Base-by-base conservation (phyloP, 2,888 invertebrate species). In the Drosophila suboccidentalis region DNA sequence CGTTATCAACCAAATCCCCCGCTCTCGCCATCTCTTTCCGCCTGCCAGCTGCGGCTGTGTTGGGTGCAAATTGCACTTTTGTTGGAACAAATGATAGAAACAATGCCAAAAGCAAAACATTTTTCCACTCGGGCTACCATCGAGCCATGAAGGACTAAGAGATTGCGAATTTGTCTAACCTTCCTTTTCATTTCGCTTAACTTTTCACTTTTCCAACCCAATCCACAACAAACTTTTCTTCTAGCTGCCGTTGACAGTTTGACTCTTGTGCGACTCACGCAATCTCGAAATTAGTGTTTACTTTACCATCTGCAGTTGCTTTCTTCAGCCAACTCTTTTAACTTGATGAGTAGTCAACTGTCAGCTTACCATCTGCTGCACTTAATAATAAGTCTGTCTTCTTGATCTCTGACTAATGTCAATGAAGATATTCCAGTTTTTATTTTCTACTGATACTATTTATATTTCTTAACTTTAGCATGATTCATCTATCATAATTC, bases 31-130 rank as follows among this genome's bases (percentile, higher is more conserved):
- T n/a, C 63, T 54, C 36, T 1, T n/a, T 38, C n/a, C n/a, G 6
- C 15, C n/a, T 46, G 54, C 61, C 58, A 78, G 65, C 70, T 81
- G 77, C 68, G 67, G 72, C 71, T 88, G 88, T 90, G 78, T 76
- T 78, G 89, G 84, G 87, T 89, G 87, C 87, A 87, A 87, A 87
- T 87, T 87, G 87, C 90, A 87, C 89, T 89, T 87, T 90, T 87
- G 90, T 90, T 78, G 63, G 71, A 81, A 88, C 89, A 87, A 89
- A 89, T 83, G 81, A 72, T 57, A 75, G 78, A 85, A 85, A 85
- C 90, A 89, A 88, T 88, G 75, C 85, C 72, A 78, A 63, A 70
- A 83, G 74, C 75, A 87, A 78, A 76, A 77, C 85, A 81, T 84
- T 83, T 80, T 80, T 70, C 73, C 80, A 71, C 65, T 60, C 29